These are phyloP conservation scores for Darevskia nairensis DNA, from an alignment of 2,797 vertebrate genomes.

Conservation along the genomic window DNA sequence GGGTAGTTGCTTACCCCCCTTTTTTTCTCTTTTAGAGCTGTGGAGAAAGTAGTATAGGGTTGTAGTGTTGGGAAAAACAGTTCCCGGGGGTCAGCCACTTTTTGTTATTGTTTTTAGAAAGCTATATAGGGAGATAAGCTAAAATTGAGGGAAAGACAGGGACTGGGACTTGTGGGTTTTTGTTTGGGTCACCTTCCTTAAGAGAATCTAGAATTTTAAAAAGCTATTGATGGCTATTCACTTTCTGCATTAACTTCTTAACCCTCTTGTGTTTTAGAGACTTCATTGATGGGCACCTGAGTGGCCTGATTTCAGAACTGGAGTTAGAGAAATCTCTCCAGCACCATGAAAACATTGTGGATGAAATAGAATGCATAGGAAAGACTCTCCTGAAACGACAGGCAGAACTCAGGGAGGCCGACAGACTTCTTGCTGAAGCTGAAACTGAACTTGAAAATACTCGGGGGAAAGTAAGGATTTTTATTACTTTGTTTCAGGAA, in stretches of 20 bases:
- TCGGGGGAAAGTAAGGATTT: slow-evolving; percentile 79
- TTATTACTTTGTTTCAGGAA: slow-evolving; percentile 39
- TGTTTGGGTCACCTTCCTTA: background rate
- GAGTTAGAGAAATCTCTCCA: slow-evolving; percentile 76
- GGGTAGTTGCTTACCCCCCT: no score
- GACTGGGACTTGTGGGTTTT: background rate
- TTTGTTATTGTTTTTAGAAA: background rate
- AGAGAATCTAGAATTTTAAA: background rate
- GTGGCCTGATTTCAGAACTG: slow-evolving; percentile 71
- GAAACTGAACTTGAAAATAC: slow-evolving; percentile 80
- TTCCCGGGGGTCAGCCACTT: background rate
- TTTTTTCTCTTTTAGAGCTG: background rate
- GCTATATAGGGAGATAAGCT: background rate
- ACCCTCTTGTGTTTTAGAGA: slow-evolving; percentile 68
- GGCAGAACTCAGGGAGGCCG: slow-evolving; percentile 87
- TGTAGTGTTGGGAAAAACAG: background rate
- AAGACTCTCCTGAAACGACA: slow-evolving; percentile 86
- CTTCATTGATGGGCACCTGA: slow-evolving; percentile 68
- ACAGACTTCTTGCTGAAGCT: slow-evolving; percentile 86
- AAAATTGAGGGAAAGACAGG: background rate
- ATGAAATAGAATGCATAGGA: slow-evolving; percentile 88
- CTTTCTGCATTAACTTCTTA: fast-evolving
- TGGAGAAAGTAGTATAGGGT: no score
- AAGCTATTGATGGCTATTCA: background rate
- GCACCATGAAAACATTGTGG: slow-evolving; percentile 75